A percentile compares a stretch with the other conserved stretches of the same genome.
phyloP scores from a whole-genome alignment of 1,140 invertebrate genomes.

The Leucophenga varia region DNA sequence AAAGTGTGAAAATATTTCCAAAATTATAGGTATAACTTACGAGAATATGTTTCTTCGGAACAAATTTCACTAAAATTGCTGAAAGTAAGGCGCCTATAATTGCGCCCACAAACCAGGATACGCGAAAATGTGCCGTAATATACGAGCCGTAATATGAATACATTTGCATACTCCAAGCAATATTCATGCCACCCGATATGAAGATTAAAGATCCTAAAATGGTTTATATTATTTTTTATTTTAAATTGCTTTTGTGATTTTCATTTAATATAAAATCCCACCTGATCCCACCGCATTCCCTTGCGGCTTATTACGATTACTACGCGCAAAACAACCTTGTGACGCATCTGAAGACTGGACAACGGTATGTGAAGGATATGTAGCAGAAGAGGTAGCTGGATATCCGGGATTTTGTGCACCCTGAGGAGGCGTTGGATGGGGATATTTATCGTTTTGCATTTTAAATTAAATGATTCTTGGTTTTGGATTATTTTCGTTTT shows the following conservation, averaged over 20 bases:
- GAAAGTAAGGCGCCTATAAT: conserved; percentile 31
- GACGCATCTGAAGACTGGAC: too few relatives aligned
- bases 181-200: conserved; percentile 38
- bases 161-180: conserved; percentile 30
- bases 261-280: too few relatives aligned
- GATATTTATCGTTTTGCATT: too few relatives aligned
- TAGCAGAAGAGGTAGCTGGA: too few relatives aligned
- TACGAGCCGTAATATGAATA: fast-evolving
- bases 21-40: conserved; percentile 10
- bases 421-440: too few relatives aligned
- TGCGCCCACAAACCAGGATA: conserved; percentile 39
- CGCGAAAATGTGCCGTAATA: conserved; percentile 10
- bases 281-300: conserved; percentile 22
- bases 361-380: too few relatives aligned
- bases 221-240: too few relatives aligned
- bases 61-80: conserved; percentile 17
- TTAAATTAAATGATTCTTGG: too few relatives aligned
- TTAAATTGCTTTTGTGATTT: too few relatives aligned
- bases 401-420: conserved; percentile 1
- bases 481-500: too few relatives aligned
- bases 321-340: conserved; percentile 21
- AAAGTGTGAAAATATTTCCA: neutral
- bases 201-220: too few relatives aligned
- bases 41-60: conserved; percentile 31
- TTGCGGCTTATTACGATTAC: conserved; percentile 29